Conservation (phyloP, 2,797 vertebrate genomes). For the Pseudochaenichthys georgianus region DNA sequence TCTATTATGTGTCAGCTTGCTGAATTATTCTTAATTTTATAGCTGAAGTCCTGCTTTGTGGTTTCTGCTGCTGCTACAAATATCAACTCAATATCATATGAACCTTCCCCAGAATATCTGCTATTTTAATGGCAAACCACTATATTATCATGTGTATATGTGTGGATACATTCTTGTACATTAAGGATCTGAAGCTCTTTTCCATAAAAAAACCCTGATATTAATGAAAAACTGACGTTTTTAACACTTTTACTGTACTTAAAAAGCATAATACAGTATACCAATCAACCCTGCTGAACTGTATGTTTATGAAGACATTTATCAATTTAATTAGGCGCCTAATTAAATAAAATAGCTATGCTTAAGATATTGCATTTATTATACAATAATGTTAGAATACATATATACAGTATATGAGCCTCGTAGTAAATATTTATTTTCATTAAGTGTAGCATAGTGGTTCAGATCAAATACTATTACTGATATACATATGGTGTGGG, state of each 20-base stretch:
- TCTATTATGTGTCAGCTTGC: neutral
- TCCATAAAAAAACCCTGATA: neutral
- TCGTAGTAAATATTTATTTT: conserved; percentile 11
- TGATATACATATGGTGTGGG: conserved; percentile 10
- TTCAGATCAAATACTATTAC: conserved; percentile 7
- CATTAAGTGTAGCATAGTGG: neutral
- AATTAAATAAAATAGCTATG: neutral
- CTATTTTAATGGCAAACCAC: neutral
- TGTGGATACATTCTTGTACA: conserved; percentile 8
- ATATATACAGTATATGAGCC: neutral
- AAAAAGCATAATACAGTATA: neutral
- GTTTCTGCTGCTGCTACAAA: conserved; percentile 6
- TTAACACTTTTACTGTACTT: neutral
- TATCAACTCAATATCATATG: conserved; percentile 16
- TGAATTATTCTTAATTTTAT: neutral
- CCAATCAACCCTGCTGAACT: neutral
- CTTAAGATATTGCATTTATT: conserved; percentile 7
- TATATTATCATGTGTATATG: neutral
- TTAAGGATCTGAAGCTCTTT: neutral
- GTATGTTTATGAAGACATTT: conserved; percentile 11
- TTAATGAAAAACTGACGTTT: neutral
- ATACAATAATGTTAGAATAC: neutral
- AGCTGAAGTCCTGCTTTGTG: neutral
- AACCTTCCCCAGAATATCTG: neutral
- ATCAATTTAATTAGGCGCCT: conserved; percentile 4